Base-by-base conservation (phyloP, 2,797 vertebrate genomes). In the Ctenosaura bakeri region DNA sequence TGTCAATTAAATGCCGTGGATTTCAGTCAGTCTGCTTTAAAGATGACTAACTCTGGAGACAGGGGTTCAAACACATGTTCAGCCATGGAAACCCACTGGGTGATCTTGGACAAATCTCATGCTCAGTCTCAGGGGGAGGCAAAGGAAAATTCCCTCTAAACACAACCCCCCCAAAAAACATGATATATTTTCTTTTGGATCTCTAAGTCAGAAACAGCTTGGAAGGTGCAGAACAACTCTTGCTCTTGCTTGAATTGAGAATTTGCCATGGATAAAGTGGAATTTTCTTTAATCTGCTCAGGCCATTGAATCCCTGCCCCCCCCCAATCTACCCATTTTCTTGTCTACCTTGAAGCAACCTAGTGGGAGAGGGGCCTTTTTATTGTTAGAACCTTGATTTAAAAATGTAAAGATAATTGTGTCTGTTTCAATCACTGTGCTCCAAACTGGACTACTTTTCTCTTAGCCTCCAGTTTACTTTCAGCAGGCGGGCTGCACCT, bases 381-480 rank as follows among this genome's bases (percentile, higher is more conserved):
- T 32, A 85, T 16, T 50, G 59, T 26, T 52, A 24, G 6, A 32
- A 38, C 64, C 10, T 50, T 83, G 22, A 8, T 35, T 79, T n/a
- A 54, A 85, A 66, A 78, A 50, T 64, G 16, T 4, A n/a, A 56
- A 66, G 32, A 2, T 42, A 38, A 46, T 8, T 66, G 35, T 29
- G 29, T 50, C 24, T 87, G 42, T 80, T 91, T 90, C 81, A 13
- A 83, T n/a, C 0, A 0, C 85, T 85, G 54, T 87, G 82, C 59
- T 42, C 10, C 73, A 18, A 29, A 29, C 10, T 87, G 10, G 6
- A 6, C 50, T 59, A 78, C 0, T 29, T 87, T 79, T 85, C 0
- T 0, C 0, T 0, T 26, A 0, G 0, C 73, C 0, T 0, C 56
- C 0, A 0, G 14, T 82, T 78, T n/a, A 59, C n/a, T 77, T 86